These are phyloP conservation scores for Scaptomyza flava DNA, from an alignment of 2,888 invertebrate species.

Conservation along the genomic window DNA sequence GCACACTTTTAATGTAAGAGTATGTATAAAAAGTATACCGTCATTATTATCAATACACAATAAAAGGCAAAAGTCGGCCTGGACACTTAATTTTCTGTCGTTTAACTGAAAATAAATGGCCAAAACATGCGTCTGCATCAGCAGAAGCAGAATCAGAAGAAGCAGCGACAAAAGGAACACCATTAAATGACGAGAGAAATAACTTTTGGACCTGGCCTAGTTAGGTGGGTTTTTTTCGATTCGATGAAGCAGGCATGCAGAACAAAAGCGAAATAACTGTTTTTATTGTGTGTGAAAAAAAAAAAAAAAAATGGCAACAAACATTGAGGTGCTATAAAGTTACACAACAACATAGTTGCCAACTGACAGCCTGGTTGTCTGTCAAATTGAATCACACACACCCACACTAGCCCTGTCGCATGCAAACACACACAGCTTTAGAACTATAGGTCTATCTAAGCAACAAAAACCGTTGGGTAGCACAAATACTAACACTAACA, in stretches of 20 bases:
- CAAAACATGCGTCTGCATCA: conserved; percentile 55
- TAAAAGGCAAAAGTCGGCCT: conserved; percentile 54
- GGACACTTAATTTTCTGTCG: conserved; percentile 71
- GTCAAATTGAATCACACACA: conserved; percentile 37
- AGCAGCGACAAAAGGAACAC: neutral
- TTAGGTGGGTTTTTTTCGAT: conserved; percentile 37
- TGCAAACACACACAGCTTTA: conserved; percentile 10
- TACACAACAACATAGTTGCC: conserved; percentile 42
- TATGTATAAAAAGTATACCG: conserved; percentile 15
- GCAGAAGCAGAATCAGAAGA: conserved; percentile 4
- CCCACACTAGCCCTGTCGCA: neutral
- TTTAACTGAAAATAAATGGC: conserved; percentile 72
- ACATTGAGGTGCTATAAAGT: conserved; percentile 71
- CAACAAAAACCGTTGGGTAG: no score
- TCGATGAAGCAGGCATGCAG: conserved; percentile 35
- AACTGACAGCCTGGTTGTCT: conserved; percentile 15
- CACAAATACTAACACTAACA: neutral
- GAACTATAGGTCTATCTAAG: neutral
- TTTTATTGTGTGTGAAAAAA: conserved; percentile 48
- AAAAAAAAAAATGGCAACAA: conserved; percentile 54
- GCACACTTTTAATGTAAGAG: conserved; percentile 22
- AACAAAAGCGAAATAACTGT: conserved; percentile 39
- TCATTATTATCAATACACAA: conserved; percentile 74
- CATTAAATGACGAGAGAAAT: conserved; percentile 15
- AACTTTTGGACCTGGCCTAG: conserved; percentile 22